phyloP scores from a whole-genome alignment of 1,140 invertebrate genomes.

The Bombus difficillimus region DNA sequence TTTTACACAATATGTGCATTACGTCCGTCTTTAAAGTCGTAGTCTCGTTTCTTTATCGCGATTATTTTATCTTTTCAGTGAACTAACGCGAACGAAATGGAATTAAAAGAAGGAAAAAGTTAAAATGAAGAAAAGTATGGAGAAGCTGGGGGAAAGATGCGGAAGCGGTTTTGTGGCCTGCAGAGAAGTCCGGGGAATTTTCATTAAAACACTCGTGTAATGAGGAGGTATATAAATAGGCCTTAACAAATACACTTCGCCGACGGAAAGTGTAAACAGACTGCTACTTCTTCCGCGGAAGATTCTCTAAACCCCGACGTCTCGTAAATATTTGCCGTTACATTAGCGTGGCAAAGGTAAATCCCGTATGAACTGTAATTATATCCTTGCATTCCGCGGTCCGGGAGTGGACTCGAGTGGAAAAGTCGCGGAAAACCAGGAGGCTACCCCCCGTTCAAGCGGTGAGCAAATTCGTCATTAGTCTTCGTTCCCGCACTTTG shows the following conservation, averaged over 20 bases:
- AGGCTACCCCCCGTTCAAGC: neutral
- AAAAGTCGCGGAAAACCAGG: constrained; percentile 31
- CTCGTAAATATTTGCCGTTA: constrained; percentile 68
- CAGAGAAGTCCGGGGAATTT: constrained; percentile 28
- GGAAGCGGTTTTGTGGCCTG: neutral
- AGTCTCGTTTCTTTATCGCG: no score
- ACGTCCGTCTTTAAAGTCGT: no score
- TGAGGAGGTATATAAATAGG: constrained; percentile 41
- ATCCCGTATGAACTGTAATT: constrained; percentile 59
- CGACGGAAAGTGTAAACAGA: constrained; percentile 16
- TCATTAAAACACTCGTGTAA: constrained; percentile 53
- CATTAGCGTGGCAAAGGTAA: constrained; percentile 60
- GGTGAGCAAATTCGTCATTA: constrained; percentile 45
- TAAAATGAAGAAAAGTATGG: neutral
- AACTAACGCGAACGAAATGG: neutral
- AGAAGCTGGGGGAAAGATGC: neutral
- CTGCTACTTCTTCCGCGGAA: constrained; percentile 9
- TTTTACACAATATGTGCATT: no score
- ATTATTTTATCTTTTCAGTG: neutral
- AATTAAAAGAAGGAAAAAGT: neutral
- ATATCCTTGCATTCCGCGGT: constrained; percentile 50
- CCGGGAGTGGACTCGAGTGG: constrained; percentile 3
- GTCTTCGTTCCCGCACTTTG: constrained; percentile 13
- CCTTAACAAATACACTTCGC: constrained; percentile 46
- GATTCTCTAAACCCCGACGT: constrained; percentile 39